Percentiles rank a stretch among this genome's conserved stretches.
Conservation (phyloP, 2,797 vertebrate species). For the Sebastes paucispinis region DNA sequence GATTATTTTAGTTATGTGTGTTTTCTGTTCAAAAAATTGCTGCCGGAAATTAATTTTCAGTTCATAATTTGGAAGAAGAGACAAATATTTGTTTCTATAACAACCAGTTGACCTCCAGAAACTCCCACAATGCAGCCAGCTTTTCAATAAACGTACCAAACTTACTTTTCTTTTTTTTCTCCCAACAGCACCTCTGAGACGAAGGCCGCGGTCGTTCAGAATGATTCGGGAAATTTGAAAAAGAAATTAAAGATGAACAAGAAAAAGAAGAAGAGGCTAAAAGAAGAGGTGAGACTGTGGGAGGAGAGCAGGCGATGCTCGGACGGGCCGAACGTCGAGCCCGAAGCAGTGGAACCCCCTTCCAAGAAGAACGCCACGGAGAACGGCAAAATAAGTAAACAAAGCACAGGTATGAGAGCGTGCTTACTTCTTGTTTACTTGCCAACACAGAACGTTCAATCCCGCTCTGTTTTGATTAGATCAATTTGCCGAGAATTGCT, state of each 20-base stretch:
- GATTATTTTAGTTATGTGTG: too few relatives aligned
- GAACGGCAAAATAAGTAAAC: constrained; percentile 32
- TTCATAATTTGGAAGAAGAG: neutral
- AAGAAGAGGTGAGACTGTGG: constrained; percentile 54
- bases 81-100: neutral
- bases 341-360: constrained; percentile 31
- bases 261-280: constrained; percentile 76
- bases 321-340: constrained; percentile 5
- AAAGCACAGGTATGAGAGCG: constrained; percentile 59
- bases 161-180: neutral
- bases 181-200: constrained; percentile 35
- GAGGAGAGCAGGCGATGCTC: constrained; percentile 59
- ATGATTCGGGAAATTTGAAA: constrained; percentile 48
- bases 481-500: neutral
- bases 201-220: constrained; percentile 14
- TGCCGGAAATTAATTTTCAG: neutral
- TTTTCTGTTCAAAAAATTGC: neutral
- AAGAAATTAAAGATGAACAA: constrained; percentile 74
- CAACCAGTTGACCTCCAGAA: neutral
- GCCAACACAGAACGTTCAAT: neutral
- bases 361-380: constrained; percentile 34
- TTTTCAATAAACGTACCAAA: neutral
- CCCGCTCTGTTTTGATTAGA: neutral
- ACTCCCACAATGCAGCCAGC: neutral
- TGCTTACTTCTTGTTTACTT: constrained; percentile 20